Evolutionary conservation across 2,113 vertebrate species (phyloP), one percentile per base, ranked within the genome.

Genomic region (Rafetus swinhoei): DNA sequence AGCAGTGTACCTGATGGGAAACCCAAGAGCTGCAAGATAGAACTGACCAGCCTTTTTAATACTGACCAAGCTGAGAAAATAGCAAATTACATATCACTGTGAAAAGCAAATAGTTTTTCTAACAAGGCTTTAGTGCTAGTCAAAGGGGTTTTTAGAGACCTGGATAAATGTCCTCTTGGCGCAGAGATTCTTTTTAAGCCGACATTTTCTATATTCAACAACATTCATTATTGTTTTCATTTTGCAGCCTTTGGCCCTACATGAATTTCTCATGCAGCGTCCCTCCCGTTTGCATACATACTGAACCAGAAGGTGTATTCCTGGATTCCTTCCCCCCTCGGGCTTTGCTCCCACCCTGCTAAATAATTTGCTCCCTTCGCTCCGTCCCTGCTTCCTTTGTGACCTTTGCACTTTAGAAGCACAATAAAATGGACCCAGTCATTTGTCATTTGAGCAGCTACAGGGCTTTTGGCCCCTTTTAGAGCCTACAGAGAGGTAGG

Each of bases 11-110:
- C 22, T 22, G 11, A 76, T 21, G 24, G 14, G 39, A 39, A 39
- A 76, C 35, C 10, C 24, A 14, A 35, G 35, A 90, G 53, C 0
- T 0, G 7, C 81, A 2, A 1, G 19, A 2, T 9, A 55, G n/a
- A 86, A 32, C 12, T 59, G 25, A 5, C 16, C 74, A 25, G 35
- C 5, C 35, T 45, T 45, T 50, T 65, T 89, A 81, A 50, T 25
- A 74, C 54, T 62, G 88, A 84, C 72, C 82, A 45, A 74, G 85
- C 32, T 84, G 39, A 76, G 74, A 50, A 76, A 76, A 50, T 39
- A 11, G 11, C 39, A 39, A 76, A 76, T 50, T 13, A 4, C 45
- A 39, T 45, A 25, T 35, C 13, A 50, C 4, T 2, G 3, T 25
- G 39, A 45, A 50, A 76, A 25, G 39, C 39, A 50, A 39, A 76